Base-by-base conservation (phyloP, 2,888 invertebrate species). In the Tridacna crocea region DNA sequence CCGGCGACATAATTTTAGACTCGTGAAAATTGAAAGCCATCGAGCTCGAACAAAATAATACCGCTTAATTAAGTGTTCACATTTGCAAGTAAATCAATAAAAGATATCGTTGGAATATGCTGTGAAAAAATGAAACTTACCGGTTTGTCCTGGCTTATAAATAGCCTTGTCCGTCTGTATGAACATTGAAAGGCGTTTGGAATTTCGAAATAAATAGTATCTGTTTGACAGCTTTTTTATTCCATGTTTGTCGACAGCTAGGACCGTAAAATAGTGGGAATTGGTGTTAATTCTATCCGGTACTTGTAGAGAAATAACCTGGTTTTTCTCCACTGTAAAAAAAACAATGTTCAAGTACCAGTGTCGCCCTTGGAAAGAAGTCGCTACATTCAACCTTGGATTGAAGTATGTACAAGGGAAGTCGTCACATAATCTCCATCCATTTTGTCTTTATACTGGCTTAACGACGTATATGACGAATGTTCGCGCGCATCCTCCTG, bases 121-220 rank as follows among this genome's bases (percentile, higher is more conserved):
- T 36, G 36, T 36, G 2, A n/a, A n/a, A n/a, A n/a, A n/a, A n/a
- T n/a, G n/a, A 4, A 4, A 36, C 36, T 15, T 70, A 70, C 70
- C 70, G 0, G 70, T n/a, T 70, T 70, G 70, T 24, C 70, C 70
- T 24, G 70, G 70, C 48, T 70, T 70, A 36, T 70, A 70, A 15
- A 70, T 70, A 4, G 70, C 48, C 51, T 70, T 70, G 51, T 70
- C 70, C 26, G 70, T 70, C 51, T 70, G 70, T 22, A 70, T 46
- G 15, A 70, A 70, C 51, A 51, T 13, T 24, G 70, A 70, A 0
- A 51, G 8, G 15, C 47, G 12, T 24, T 70, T 70, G 15, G 2
- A 12, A 17, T 13, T 51, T 13, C 0, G 3, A 24, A 0, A 24
- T 51, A 70, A 22, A 51, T 70, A 70, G 12, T 47, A 70, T 2